Evolutionary conservation across 2,888 invertebrate genomes (phyloP).

Genomic region (Oscheius sp.): DNA sequence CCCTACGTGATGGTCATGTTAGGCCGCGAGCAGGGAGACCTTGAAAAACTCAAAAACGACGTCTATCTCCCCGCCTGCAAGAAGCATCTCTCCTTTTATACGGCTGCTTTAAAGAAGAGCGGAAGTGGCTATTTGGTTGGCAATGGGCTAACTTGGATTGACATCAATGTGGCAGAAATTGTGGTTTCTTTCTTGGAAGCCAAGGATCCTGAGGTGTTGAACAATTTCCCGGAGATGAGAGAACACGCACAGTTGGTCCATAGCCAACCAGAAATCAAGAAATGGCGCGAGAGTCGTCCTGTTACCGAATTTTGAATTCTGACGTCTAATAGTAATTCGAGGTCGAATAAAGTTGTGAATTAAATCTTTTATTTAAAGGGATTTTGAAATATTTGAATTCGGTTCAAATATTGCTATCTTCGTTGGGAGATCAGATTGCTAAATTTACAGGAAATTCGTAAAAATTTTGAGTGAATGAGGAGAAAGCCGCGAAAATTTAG

Average conservation of each 20-base stretch:
- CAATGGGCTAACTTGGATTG: conserved; percentile 59
- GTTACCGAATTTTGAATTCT: background rate
- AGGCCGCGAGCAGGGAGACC: conserved; percentile 55
- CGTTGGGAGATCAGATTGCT: too few species aligned
- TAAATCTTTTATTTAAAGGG: too few species aligned
- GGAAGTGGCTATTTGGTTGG: conserved; percentile 61
- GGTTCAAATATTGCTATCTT: too few species aligned
- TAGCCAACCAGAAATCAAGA: conserved; percentile 55
- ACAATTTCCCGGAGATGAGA: conserved; percentile 52
- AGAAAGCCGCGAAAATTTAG: too few species aligned
- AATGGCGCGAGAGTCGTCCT: conserved; percentile 63
- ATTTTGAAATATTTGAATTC: too few species aligned
- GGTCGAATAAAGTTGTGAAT: too few species aligned
- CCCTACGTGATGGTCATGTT: conserved; percentile 47
- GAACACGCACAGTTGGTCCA: conserved; percentile 63
- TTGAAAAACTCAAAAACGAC: conserved; percentile 41
- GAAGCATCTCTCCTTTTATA: conserved; percentile 59
- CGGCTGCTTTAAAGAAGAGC: conserved; percentile 47
- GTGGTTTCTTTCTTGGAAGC: conserved; percentile 42
- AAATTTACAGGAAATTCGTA: too few species aligned
- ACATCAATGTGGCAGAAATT: conserved; percentile 60
- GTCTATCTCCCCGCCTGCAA: conserved; percentile 61
- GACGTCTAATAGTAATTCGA: too few species aligned
- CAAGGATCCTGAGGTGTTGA: conserved; percentile 50
- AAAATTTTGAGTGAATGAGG: too few species aligned